Evolutionary conservation across 2,797 vertebrate species (phyloP).

Genomic region (Onychomys arenicola): DNA sequence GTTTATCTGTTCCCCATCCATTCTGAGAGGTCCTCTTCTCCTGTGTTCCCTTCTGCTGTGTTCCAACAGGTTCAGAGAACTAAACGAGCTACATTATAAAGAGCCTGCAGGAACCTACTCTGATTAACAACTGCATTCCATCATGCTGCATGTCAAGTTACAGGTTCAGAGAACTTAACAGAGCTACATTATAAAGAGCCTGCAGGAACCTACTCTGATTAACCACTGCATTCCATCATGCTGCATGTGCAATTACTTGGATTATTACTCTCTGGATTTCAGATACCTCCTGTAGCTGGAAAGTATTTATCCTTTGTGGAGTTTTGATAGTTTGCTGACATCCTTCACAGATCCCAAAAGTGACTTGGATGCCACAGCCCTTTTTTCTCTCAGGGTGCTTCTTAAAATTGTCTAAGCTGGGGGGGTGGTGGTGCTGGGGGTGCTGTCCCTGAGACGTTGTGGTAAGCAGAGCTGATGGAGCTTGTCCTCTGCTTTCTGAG

Average conservation of each 20-base stretch:
- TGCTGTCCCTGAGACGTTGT: not conserved
- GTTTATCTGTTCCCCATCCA: not conserved
- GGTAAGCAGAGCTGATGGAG: slow-evolving; percentile 7
- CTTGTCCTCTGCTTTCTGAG: not conserved
- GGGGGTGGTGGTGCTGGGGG: not conserved
- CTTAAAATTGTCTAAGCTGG: not conserved
- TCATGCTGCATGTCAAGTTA: too few species aligned
- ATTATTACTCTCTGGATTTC: slow-evolving; percentile 30
- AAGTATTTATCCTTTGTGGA: slow-evolving; percentile 49
- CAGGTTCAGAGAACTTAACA: not conserved
- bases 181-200: rapidly evolving
- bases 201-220: not conserved
- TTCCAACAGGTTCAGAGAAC: not conserved
- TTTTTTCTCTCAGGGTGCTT: not conserved
- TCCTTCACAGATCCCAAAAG: slow-evolving; percentile 27
- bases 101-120: not conserved
- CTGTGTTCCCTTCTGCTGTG: not conserved
- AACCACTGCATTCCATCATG: not conserved
- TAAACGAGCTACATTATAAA: not conserved
- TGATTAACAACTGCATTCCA: not conserved
- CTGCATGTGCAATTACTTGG: not conserved
- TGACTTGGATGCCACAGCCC: not conserved
- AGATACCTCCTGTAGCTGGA: not conserved
- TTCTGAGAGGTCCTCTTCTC: not conserved
- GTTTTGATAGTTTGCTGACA: slow-evolving; percentile 20